These are phyloP conservation scores for Matsumurasca onukii DNA, from an alignment of 1,140 invertebrate genomes.

Conservation along the genomic window DNA sequence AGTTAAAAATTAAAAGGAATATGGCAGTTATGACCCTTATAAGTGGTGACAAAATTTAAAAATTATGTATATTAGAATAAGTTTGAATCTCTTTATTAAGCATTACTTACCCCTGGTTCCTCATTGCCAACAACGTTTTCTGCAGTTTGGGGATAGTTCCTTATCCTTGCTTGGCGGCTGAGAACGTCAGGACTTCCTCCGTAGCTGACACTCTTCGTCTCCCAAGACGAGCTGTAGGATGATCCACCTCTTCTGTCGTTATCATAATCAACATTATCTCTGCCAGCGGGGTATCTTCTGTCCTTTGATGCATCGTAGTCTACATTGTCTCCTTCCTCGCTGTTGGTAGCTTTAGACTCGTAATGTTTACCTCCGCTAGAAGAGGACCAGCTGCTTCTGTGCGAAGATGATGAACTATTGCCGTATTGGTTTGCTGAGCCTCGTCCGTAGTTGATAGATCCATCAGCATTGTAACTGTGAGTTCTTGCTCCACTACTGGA, in stretches of 20 bases:
- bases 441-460: background rate
- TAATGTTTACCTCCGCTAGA: conserved; percentile 5
- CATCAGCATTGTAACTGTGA: background rate
- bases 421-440: conserved; percentile 7
- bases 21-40: no score
- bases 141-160: background rate
- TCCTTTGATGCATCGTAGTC: conserved; percentile 16
- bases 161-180: conserved; percentile 6
- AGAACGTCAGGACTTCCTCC: background rate
- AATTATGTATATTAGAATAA: no score
- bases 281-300: background rate
- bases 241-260: background rate
- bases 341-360: conserved; percentile 17
- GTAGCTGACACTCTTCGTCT: background rate
- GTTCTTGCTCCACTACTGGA: background rate
- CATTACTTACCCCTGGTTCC: conserved; percentile 11
- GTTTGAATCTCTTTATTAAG: no score
- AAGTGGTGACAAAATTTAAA: no score
- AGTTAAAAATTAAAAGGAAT: no score
- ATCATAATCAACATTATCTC: conserved; percentile 28
- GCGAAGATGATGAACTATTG: conserved; percentile 3
- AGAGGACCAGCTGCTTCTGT: conserved; percentile 11
- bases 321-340: conserved; percentile 23
- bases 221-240: conserved; percentile 1
- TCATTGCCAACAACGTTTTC: conserved; percentile 9